Base-by-base conservation (phyloP, 92 coral and sea anemone genomes). In the Umimayanthus kanabou region DNA sequence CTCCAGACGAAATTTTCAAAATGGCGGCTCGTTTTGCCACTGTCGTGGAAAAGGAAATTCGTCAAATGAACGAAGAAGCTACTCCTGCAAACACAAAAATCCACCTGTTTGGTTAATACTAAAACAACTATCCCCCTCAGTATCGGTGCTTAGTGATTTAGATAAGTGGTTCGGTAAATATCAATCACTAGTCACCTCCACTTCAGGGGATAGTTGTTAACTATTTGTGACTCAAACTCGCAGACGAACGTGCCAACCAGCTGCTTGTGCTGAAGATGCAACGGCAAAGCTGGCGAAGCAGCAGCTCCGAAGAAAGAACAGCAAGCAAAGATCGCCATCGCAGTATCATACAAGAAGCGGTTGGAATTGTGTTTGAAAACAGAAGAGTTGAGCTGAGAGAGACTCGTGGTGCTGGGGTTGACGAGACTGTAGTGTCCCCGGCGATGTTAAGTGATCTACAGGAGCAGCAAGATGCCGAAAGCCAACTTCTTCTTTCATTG, bases 231-330 rank as follows among this genome's bases (percentile, higher is more conserved):
- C 76, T 23, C 49, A 22, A 22, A 72, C 9, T 82, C 70, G 49
- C 86, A 97, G 99, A 97, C 53, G 98, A 97, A 64, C 91, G 99
- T 39, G 90, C 96, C 80, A 97, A 97, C 84, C 99, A 97, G 91
- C 93, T 97, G 26, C 88, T 95, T n/a, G 99, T 95, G 49, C 76
- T 97, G 39, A 93, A 92, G 84, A 94, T 92, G 77, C 98, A 95
- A 85, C 90, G 95, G 67, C 97, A 97, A 81, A 98, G 95, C 37
- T 97, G 99, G 99, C 87, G 98, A 76, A 93, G 92, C 78, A 95
- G 96, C 39, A 92, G 95, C 40, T 88, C 98, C 16, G 94, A 91
- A 33, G 96, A 94, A 70, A 95, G 94, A 58, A 77, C 86, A 2
- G 94, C 91, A 0, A 97, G 91, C 87, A 95, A 79, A 72, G 92